phyloP scores from a whole-genome alignment of 2,888 invertebrate genomes.

The Schizotus pectinicornis region DNA sequence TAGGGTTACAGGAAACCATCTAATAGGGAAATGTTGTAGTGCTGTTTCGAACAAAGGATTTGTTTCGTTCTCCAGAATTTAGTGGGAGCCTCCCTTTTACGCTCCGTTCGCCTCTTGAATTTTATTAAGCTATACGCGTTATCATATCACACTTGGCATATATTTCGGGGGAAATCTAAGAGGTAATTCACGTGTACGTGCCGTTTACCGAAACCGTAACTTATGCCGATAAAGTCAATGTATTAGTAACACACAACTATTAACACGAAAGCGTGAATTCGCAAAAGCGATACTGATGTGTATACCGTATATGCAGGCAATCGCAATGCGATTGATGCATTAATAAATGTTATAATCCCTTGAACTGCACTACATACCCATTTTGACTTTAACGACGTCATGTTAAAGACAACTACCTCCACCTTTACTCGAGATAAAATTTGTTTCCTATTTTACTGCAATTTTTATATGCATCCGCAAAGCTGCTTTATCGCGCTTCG shows the following conservation, averaged over 20 bases:
- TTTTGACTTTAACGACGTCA: not conserved
- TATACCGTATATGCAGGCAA: too few species aligned
- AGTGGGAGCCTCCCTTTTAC: not conserved
- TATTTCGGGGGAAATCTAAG: not conserved
- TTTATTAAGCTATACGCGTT: slow-evolving; percentile 1
- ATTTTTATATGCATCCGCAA: too few species aligned
- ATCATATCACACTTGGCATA: not conserved
- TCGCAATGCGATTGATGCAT: too few species aligned
- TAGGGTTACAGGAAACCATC: too few species aligned
- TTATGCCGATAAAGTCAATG: slow-evolving; percentile 1
- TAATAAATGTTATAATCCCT: not conserved
- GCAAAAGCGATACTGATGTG: too few species aligned
- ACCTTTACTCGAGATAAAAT: too few species aligned
- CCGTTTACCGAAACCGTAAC: not conserved
- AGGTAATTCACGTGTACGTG: slow-evolving; percentile 5
- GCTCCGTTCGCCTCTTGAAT: not conserved
- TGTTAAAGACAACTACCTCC: too few species aligned
- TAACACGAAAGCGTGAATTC: not conserved
- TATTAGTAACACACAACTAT: not conserved
- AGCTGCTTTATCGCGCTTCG: too few species aligned
- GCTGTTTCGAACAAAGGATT: too few species aligned
- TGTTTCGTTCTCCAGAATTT: too few species aligned
- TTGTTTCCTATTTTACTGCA: too few species aligned
- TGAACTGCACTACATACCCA: not conserved
- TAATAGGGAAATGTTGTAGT: too few species aligned